Evolutionary conservation across 2,888 invertebrate genomes (phyloP).

Genomic region (Tenthredo distinguenda): DNA sequence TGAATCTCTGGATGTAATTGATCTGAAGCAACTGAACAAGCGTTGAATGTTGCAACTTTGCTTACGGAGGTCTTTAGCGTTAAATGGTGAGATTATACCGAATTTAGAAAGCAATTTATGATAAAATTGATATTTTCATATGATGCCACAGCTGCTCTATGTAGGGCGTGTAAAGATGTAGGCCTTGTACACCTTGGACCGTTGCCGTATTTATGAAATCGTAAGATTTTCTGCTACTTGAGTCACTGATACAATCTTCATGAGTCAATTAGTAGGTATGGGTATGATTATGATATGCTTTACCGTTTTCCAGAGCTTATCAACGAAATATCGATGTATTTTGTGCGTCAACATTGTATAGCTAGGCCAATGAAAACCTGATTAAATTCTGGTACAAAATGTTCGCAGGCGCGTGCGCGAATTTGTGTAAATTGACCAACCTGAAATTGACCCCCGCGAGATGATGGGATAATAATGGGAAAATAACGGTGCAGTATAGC

Average conservation of each 20-base stretch:
- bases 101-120: neutral
- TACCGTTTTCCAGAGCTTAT: neutral
- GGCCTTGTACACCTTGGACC: too few species aligned
- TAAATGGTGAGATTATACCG: neutral
- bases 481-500: slow-evolving; percentile 15
- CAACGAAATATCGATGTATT: slow-evolving; percentile 5
- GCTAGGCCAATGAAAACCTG: neutral
- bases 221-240: neutral
- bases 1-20: neutral
- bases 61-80: neutral
- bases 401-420: slow-evolving; percentile 7
- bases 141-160: too few species aligned
- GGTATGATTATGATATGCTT: neutral
- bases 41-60: neutral
- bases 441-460: slow-evolving; percentile 23
- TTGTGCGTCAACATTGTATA: neutral
- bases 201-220: neutral
- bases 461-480: slow-evolving; percentile 42
- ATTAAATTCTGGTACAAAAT: neutral
- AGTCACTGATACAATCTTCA: neutral
- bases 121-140: too few species aligned
- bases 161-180: too few species aligned
- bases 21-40: too few species aligned
- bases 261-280: neutral
- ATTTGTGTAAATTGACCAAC: slow-evolving; percentile 39